Evolutionary conservation across 2,113 vertebrate genomes (phyloP).

Genomic region (Piliocolobus tephrosceles): DNA sequence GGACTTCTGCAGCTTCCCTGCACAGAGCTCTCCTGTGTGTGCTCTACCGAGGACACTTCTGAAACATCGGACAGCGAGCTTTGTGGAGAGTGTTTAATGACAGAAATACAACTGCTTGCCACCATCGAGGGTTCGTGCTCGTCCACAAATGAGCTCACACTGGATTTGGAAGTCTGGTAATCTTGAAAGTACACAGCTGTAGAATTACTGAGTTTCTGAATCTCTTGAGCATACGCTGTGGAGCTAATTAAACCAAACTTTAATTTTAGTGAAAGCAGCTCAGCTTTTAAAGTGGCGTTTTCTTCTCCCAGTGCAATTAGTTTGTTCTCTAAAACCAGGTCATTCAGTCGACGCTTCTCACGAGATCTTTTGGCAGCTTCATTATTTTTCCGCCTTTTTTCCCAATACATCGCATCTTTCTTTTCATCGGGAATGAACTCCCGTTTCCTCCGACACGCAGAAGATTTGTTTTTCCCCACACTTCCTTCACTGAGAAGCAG

Average conservation of each 20-base stretch:
- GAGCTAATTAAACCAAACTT: slow-evolving; percentile 96
- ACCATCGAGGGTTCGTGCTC: slow-evolving; percentile 87
- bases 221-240: slow-evolving; percentile 91
- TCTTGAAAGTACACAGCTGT: slow-evolving; percentile 89
- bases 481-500: slow-evolving; percentile 82
- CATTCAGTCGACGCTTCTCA: slow-evolving; percentile 96
- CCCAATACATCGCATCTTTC: slow-evolving; percentile 97
- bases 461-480: slow-evolving; percentile 86
- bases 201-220: slow-evolving; percentile 90
- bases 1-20: slow-evolving; percentile 84
- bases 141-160: slow-evolving; percentile 81
- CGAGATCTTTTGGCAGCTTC: slow-evolving; percentile 97
- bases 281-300: slow-evolving; percentile 93
- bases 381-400: slow-evolving; percentile 96
- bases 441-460: slow-evolving; percentile 90
- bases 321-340: slow-evolving; percentile 98
- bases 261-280: slow-evolving; percentile 93
- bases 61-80: slow-evolving; percentile 87
- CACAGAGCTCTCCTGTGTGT: slow-evolving; percentile 79
- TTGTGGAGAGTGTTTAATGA: slow-evolving; percentile 96
- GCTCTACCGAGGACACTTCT: slow-evolving; percentile 83
- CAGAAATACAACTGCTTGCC: slow-evolving; percentile 93
- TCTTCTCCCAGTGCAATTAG: slow-evolving; percentile 95
- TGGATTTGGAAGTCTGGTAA: slow-evolving; percentile 81
- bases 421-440: slow-evolving; percentile 98